Evolutionary conservation across 2,797 vertebrate species (phyloP), one percentile per base, ranked within the genome.

Genomic region (Neopelma chrysocephalum): DNA sequence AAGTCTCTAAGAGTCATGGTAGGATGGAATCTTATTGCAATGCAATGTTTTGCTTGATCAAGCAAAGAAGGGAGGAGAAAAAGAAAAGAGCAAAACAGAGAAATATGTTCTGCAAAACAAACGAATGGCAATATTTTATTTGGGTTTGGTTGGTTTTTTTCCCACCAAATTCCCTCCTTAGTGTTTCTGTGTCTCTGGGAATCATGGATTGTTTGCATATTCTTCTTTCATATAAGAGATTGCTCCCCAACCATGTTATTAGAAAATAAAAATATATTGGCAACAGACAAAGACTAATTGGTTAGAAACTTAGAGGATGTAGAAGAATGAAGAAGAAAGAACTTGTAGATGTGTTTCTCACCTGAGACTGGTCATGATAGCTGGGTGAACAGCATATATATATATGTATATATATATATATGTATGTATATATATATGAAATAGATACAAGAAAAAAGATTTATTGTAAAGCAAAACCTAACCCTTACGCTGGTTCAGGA

Each of bases 1-100:
- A 89, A 85, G 82, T 66, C 62, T 79, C 51, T 47, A 61, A 82
- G 64, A 93, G 4, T 70, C 7, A 1, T 60, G 65, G 25, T 42
- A 89, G 19, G 32, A 85, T 81, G 48, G 36, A 90, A 82, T 78
- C 75, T 76, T 82, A 40, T 69, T 91, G 18, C 54, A 83, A 64
- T 70, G 45, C 16, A 61, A n/a, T 50, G 15, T 81, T 95, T 90
- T 65, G 11, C 15, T 94, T 87, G 48, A 81, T 76, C 16, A 77
- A 66, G 43, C 15, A 85, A 83, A 72, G 70, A 69, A 61, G 29
- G 26, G 21, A 82, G 12, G 9, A 71, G 16, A 53, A 66, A 87
- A 91, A 58, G 5, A 34, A 80, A 77, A 38, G 8, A 53, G 11
- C 1, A 53, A 88, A 78, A 15, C 20, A 54, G 48, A 89, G 15